Percentiles rank a stretch among this genome's conserved stretches.
Conservation (phyloP, 1,140 invertebrate species). For the Delia radicum region DNA sequence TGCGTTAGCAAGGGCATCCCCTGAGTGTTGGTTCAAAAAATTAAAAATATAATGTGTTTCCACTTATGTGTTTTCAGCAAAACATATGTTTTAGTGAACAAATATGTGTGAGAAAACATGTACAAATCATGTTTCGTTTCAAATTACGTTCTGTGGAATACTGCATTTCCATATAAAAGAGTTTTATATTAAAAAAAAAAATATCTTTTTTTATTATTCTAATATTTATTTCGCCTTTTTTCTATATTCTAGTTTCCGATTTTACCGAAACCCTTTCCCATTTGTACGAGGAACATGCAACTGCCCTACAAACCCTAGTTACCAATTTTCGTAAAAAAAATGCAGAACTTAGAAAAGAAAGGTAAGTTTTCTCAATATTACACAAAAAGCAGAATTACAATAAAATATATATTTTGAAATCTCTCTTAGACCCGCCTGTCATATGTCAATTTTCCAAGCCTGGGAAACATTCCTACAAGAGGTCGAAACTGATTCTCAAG, state of each 20-base stretch:
- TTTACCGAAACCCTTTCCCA: conserved; percentile 90
- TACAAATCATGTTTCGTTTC: too few species aligned
- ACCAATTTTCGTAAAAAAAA: conserved; percentile 85
- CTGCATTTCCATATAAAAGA: too few species aligned
- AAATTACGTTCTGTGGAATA: too few species aligned
- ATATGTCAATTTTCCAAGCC: conserved; percentile 80
- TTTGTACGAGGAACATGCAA: conserved; percentile 88
- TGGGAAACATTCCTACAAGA: conserved; percentile 92
- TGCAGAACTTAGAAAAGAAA: conserved; percentile 83
- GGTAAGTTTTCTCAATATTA: conserved; percentile 60
- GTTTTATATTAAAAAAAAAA: too few species aligned
- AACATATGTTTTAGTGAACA: too few species aligned
- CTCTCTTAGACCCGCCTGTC: conserved; percentile 69
- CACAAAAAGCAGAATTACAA: neutral
- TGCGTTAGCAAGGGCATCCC: too few species aligned
- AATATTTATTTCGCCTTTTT: neutral
- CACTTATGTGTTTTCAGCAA: too few species aligned
- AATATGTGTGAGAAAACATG: too few species aligned
- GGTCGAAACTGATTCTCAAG: conserved; percentile 88
- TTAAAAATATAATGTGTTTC: too few species aligned
- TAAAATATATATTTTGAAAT: neutral
- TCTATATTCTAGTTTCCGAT: conserved; percentile 87
- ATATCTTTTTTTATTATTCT: neutral
- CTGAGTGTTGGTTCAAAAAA: too few species aligned
- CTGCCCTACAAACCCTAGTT: conserved; percentile 85